Evolutionary conservation across 2,113 vertebrate genomes (phyloP), one percentile per base, ranked within the genome.

Genomic region (Cinclus mexicanus): DNA sequence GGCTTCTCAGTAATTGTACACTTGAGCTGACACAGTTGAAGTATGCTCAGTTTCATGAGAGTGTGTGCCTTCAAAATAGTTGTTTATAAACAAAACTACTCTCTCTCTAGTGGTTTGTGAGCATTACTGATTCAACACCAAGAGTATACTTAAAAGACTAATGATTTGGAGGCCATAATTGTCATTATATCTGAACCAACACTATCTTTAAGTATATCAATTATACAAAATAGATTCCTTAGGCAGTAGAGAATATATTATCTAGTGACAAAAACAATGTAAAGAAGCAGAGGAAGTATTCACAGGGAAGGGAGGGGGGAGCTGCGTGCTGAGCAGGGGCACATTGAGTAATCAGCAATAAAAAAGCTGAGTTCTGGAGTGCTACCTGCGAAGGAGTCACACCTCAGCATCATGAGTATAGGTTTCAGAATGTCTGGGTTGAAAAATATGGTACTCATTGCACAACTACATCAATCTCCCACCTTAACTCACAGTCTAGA

Each of bases 221-320:
- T 82, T 92, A 95, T 85, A 92, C 91, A 92, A 97, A 95, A 94
- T 94, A 97, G 88, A 96, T 95, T 94, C 87, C 85, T 84, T 88
- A 96, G 69, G 69, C 56, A 87, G n/a, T 93, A 89, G 72, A 96
- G 91, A 94, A 95, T 97, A 95, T 95, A 97, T 86, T 75, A 93
- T 91, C 70, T 92, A 90, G 67, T 90, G 87, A 77, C 89, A 95
- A 97, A 97, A 96, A 57, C 4, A 31, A 86, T 11, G 52, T 80
- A 61, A 93, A 93, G 89, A 88, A 90, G 92, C 88, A 83, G 70
- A 92, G 68, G 37, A 77, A 68, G 18, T 95, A 94, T 86, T 93
- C 84, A 80, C 85, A 93, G 63, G 55, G 41, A 69, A 64, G 24
- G 37, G 46, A 67, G 19, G 8, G 15, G 10, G 33, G 29, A 76